Conservation (phyloP, 2,888 invertebrate genomes). For the Ischnura elegans region DNA sequence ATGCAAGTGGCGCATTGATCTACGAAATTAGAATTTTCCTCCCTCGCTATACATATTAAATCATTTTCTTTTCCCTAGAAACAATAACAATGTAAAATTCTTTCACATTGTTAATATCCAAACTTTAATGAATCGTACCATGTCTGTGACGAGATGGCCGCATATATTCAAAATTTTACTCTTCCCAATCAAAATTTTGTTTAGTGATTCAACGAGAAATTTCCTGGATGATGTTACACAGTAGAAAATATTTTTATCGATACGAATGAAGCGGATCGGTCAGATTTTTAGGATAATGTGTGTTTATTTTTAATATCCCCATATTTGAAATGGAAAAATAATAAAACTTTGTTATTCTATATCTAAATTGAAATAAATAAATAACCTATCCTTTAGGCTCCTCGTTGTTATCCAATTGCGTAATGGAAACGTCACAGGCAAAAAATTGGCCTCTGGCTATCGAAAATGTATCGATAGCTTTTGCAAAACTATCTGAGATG, state of each 20-base stretch:
- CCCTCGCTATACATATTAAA: not conserved
- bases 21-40: not conserved
- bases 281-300: not conserved
- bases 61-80: not conserved
- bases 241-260: not conserved
- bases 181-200: not conserved
- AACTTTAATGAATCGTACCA: not conserved
- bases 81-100: not conserved
- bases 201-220: not conserved
- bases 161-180: no score
- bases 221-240: not conserved
- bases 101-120: not conserved
- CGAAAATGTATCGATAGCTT: not conserved
- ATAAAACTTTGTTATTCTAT: not conserved
- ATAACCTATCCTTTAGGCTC: not conserved
- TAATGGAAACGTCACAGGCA: not conserved
- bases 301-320: not conserved
- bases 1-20: no score
- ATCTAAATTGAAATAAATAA: not conserved
- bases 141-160: no score
- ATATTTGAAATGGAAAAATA: not conserved
- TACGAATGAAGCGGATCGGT: not conserved
- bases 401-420: not conserved
- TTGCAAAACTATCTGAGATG: not conserved
- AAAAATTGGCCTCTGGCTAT: not conserved